Base-by-base conservation (phyloP, 2,888 invertebrate species). In the Nomada fabriciana region DNA sequence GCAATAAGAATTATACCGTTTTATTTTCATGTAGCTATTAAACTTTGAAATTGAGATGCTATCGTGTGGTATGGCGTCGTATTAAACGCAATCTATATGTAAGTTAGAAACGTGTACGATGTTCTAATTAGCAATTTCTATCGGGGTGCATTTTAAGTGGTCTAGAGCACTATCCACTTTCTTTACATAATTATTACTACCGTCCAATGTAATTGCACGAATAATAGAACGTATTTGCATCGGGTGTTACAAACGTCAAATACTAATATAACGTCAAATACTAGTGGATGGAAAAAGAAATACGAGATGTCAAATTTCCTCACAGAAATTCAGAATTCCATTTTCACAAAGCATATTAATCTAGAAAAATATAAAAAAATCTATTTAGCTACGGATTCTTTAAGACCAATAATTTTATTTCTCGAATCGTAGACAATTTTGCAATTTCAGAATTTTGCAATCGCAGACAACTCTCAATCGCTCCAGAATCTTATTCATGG, bases 1-100 rank as follows among this genome's bases (percentile, higher is more conserved):
- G 63, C 36, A 72, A 76, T 57, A 63, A 55, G 63, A 63, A 47
- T 71, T 76, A 59, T 25, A 36, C 15, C 73, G 23, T 47, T 76
- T 76, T 72, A 72, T 72, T 57, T 72, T 57, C 76, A 63, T 73
- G 63, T 47, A 72, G 55, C 63, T 63, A 63, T 76, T 64, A 64
- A 72, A 64, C 50, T 76, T 72, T 20, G 70, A 71, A 71, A 71
- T 60, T 50, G 36, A 36, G 73, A 76, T 76, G 23, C 36, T 72
- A 76, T 76, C 73, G 47, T 20, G 10, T 36, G 20, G 36, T 50
- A 64, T 65, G 25, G 47, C 25, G 57, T 43, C 11, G 43, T 50
- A 71, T 65, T 65, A 65, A 72, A 64, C 59, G 42, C 57, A 64
- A 76, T 72, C 63, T 71, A 57, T 71, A 72, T 23, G 23, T 20